Conservation (phyloP, 2,113 vertebrate species). For the Erpornis zantholeuca region DNA sequence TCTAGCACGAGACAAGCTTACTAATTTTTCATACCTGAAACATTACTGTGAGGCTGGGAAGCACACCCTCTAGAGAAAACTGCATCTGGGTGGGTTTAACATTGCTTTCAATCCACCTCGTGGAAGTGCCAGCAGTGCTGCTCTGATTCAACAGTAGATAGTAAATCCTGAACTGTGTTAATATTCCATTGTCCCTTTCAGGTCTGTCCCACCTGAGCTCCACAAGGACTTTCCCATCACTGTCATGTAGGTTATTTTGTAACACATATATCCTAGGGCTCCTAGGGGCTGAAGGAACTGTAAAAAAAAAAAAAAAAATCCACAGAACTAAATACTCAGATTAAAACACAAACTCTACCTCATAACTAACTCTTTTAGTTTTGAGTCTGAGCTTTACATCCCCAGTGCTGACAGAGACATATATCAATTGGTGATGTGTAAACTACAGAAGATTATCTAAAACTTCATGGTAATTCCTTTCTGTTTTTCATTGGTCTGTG, state of each 20-base stretch:
- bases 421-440: not conserved
- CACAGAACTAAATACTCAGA: not conserved
- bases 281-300: slow-evolving; percentile 70
- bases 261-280: slow-evolving; percentile 68
- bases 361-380: not conserved
- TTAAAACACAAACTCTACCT: not conserved
- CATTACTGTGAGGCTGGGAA: slow-evolving; percentile 19
- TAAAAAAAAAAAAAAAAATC: not conserved
- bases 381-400: not conserved
- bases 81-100: not conserved
- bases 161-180: slow-evolving; percentile 63
- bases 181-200: slow-evolving; percentile 52
- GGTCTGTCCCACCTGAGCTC: slow-evolving; percentile 74
- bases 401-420: not conserved
- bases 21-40: slow-evolving; percentile 70
- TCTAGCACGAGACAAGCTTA: not conserved
- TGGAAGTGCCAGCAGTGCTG: not conserved
- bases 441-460: not conserved
- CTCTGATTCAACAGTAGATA: slow-evolving; percentile 56
- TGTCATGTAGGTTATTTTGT: not conserved
- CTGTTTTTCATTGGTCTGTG: not conserved
- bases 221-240: slow-evolving; percentile 17
- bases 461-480: not conserved
- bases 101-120: slow-evolving; percentile 14
- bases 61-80: slow-evolving; percentile 49